Base-by-base conservation (phyloP, 2,113 vertebrate genomes). In the Zosterops lateralis region DNA sequence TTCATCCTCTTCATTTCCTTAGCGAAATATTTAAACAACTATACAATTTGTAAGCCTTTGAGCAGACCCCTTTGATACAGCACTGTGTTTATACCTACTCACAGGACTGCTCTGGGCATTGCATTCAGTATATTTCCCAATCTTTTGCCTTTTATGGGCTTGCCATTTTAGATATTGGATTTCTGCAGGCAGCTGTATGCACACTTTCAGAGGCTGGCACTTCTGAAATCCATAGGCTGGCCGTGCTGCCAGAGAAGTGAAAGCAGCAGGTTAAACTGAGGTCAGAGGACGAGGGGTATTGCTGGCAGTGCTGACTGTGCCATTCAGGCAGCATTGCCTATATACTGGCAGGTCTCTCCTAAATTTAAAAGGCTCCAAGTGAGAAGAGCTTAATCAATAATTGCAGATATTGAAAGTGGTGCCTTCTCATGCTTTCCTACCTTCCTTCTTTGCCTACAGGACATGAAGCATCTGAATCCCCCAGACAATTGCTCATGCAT, bases 401-500 rank as follows among this genome's bases (percentile, higher is more conserved):
- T 53, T 56, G 36, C 48, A 60, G 57, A 83, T 84, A 83, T 38
- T 76, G 47, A 38, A 95, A 80, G 47, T 28, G 26, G 32, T 58
- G 58, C 54, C 14, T 94, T 85, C 56, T 64, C 1, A 2, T 47
- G 12, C 51, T 85, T 90, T 93, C 28, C 36, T 83, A 25, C 67
- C 26, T 88, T 68, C 32, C 44, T 87, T 40, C 53, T 92, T 90
- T 92, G 44, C 76, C 77, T 83, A 71, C 82, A 93, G 92, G 84
- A 91, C 87, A 71, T 1, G 4, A 91, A 92, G 74, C 88, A 42
- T 79, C 60, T 84, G 86, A 92, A 94, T 87, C 36, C 82, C 83
- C 64, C 40, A 60, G 91, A 68, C 2, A 3, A 77, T 79, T 89
- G 72, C 85, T 94, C 53, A 57, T 67, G 40, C 90, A 91, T 95